Evolutionary conservation across 2,888 invertebrate genomes (phyloP), one percentile per base, ranked within the genome.

Genomic region (Philaethria dido): DNA sequence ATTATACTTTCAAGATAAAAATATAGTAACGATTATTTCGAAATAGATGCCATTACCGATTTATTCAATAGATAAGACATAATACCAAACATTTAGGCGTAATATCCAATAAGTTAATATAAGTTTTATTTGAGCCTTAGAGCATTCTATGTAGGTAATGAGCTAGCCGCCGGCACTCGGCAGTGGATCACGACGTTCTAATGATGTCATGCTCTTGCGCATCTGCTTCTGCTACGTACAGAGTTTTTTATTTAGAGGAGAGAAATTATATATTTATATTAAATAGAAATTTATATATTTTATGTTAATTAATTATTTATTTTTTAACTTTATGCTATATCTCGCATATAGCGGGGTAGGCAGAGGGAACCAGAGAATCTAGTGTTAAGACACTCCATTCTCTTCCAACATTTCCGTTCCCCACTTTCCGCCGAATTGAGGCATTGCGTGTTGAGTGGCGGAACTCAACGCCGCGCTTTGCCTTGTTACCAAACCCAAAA

Each of bases 161-260:
- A 61, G 44, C 62, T 57, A 22, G 69, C 69, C 62, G 55, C 45
- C 66, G 69, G 66, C 66, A 54, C 48, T 44, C 62, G 44, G 29
- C 62, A 55, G 36, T 62, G 57, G 50, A 62, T 69, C 65, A 66
- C 62, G 69, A 59, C 50, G 45, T n/a, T 18, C 48, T 62, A 62
- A 62, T 50, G 48, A 48, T 48, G 64, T 55, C 54, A 65, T 25
- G 62, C 65, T 48, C 55, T 42, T 57, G 65, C 62, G 57, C 65
- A 62, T 65, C 65, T 68, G 61, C 50, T 62, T 48, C 55, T 48
- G 47, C 16, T 60, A 13, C 11, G 13, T n/a, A 42, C 20, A 3
- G 14, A 47, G 45, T 18, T 60, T 45, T 45, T 11, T 47, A n/a
- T n/a, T n/a, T n/a, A n/a, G n/a, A n/a, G n/a, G n/a, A n/a, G n/a